Base-by-base conservation (phyloP, 2,888 invertebrate species). In the Caenorhabditis zanzibari region DNA sequence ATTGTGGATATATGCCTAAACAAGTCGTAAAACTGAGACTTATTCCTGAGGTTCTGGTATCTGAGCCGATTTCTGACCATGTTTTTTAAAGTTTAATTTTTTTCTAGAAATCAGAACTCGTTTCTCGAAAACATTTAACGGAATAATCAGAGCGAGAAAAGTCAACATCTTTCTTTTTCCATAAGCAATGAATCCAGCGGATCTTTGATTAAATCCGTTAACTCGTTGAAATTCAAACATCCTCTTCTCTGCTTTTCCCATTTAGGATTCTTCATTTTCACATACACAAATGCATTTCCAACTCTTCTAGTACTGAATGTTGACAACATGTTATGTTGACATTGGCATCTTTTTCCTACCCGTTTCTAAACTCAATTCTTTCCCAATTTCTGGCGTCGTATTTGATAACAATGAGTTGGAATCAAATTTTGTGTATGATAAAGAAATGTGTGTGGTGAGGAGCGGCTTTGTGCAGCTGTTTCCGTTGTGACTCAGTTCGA, bases 401-500 rank as follows among this genome's bases (percentile, higher is more conserved):
- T 75, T 75, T 66, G 75, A 66, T 75, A 75, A 75, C 75, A 75
- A 75, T 75, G 66, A 56, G 66, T 54, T 66, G 66, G 56, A 58
- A 75, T 75, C 47, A 47, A 47, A 47, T 47, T 47, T 47, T 47
- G 75, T 66, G 66, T 64, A 56, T 75, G 75, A 75, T 75, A 66
- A 74, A 64, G 38, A 26, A 10, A 14, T 52, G 19, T 54, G 41
- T 32, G 59, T 59, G 41, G 64, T 26, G 63, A 41, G 41, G 47
- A 75, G 66, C 32, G 52, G 59, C 63, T 28, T 66, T 66, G 64
- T 64, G 56, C 74, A 74, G 74, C 64, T 66, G 75, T 75, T 75
- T 75, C 75, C 66, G 75, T 58, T 75, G 66, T 66, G 75, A 75
- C 58, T 75, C 66, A 66, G 47, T 56, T 47, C 47, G 9, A 38